Evolutionary conservation across 2,888 invertebrate genomes (phyloP).

Genomic region (Thereva nobilitata): DNA sequence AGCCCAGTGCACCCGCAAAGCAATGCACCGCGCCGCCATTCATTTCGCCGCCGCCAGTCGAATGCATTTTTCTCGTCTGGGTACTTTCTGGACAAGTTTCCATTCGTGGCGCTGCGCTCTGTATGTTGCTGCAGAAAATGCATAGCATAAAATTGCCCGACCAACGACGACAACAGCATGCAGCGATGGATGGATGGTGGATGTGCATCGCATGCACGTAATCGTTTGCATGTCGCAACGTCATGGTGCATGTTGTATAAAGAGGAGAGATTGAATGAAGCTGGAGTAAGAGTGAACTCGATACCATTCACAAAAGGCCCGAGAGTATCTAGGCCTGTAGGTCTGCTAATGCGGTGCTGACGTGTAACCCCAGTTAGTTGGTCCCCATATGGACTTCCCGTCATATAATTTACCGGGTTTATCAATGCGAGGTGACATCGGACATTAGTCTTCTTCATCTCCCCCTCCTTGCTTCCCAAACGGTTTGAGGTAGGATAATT

Average conservation of each 20-base stretch:
- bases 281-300: not conserved
- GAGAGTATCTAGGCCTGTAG: constrained; percentile 4
- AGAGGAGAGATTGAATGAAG: not conserved
- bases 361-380: not conserved
- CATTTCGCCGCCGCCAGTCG: too few relatives aligned
- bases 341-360: constrained; percentile 7
- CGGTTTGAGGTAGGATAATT: not conserved
- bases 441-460: constrained; percentile 1
- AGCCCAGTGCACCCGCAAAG: constrained; percentile 2
- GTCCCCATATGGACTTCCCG: not conserved
- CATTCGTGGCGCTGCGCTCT: too few relatives aligned
- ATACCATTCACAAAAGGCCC: constrained; percentile 3
- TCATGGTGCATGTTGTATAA: not conserved
- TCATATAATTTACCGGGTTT: not conserved
- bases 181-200: too few relatives aligned
- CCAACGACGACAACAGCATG: too few relatives aligned
- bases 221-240: too few relatives aligned
- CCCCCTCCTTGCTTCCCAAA: not conserved
- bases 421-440: constrained; percentile 4
- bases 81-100: too few relatives aligned
- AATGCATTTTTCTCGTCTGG: too few relatives aligned
- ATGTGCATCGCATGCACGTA: too few relatives aligned
- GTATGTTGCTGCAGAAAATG: too few relatives aligned
- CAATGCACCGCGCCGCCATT: not conserved
- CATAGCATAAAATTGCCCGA: too few relatives aligned